A percentile compares a stretch with the other conserved stretches of the same genome.
phyloP scores from a whole-genome alignment of 2,888 invertebrate genomes.

The Uloborus plumipes region DNA sequence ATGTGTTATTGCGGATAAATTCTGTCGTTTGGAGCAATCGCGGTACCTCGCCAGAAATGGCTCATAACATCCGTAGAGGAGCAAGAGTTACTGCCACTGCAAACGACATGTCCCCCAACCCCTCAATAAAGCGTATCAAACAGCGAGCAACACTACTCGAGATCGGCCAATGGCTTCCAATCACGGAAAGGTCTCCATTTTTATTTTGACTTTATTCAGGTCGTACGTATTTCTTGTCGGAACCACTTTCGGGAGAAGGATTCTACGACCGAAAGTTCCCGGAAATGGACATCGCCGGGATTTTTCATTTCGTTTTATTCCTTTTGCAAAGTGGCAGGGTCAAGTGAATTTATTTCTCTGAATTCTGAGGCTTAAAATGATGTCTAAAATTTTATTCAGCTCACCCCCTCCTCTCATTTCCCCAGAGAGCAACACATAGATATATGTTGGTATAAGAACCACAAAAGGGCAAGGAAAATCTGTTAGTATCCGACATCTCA shows the following conservation, averaged over 20 bases:
- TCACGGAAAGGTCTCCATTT: constrained; percentile 45
- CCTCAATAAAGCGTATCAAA: constrained; percentile 57
- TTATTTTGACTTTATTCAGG: constrained; percentile 61
- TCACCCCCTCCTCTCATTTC: no score
- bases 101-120: neutral
- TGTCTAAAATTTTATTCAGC: no score
- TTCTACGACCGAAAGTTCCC: no score
- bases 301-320: no score
- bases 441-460: no score
- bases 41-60: constrained; percentile 47
- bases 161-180: constrained; percentile 35
- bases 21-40: constrained; percentile 50
- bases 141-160: constrained; percentile 43
- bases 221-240: constrained; percentile 59
- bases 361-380: no score
- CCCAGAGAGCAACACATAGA: no score
- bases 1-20: constrained; percentile 65
- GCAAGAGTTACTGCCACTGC: constrained; percentile 49
- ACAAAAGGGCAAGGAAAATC: no score
- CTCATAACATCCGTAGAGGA: constrained; percentile 53
- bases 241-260: constrained; percentile 15
- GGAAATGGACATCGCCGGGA: no score
- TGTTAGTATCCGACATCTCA: no score
- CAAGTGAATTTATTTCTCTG: no score
- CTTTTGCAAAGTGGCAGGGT: no score